These are phyloP conservation scores for Parapristionchus giblindavisi DNA, from an alignment of 2,888 invertebrate genomes.

Conservation along the genomic window DNA sequence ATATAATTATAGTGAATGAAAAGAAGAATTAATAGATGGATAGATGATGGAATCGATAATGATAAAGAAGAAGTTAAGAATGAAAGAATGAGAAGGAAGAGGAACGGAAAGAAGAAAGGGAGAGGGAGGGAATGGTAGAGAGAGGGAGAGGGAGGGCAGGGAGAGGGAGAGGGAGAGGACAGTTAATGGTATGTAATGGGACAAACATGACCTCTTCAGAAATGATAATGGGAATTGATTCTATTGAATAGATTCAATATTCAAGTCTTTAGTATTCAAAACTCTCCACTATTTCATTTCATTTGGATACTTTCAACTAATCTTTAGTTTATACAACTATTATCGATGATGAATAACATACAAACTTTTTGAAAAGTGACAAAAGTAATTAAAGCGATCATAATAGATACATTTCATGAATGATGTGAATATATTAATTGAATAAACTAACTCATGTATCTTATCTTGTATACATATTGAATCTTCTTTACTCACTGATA, in stretches of 20 bases:
- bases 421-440: neutral
- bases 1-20: neutral
- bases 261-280: no score
- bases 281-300: no score
- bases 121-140: slow-evolving; percentile 11
- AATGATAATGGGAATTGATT: no score
- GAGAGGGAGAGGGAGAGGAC: neutral
- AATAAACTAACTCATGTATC: slow-evolving; percentile 52
- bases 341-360: neutral
- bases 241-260: no score
- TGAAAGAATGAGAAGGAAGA: slow-evolving; percentile 28
- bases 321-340: neutral
- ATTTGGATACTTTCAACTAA: no score
- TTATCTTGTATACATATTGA: slow-evolving; percentile 49
- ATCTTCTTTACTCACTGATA: slow-evolving; percentile 55
- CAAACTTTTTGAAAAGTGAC: neutral
- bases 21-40: neutral
- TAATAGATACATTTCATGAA: neutral
- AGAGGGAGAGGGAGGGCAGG: slow-evolving; percentile 1
- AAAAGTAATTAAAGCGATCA: neutral
- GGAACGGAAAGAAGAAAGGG: neutral
- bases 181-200: neutral
- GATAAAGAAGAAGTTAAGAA: slow-evolving; percentile 4
- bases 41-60: slow-evolving; percentile 22
- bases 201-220: neutral